These are phyloP conservation scores for Antennarius striatus DNA, from an alignment of 2,113 vertebrate genomes.

Conservation along the genomic window DNA sequence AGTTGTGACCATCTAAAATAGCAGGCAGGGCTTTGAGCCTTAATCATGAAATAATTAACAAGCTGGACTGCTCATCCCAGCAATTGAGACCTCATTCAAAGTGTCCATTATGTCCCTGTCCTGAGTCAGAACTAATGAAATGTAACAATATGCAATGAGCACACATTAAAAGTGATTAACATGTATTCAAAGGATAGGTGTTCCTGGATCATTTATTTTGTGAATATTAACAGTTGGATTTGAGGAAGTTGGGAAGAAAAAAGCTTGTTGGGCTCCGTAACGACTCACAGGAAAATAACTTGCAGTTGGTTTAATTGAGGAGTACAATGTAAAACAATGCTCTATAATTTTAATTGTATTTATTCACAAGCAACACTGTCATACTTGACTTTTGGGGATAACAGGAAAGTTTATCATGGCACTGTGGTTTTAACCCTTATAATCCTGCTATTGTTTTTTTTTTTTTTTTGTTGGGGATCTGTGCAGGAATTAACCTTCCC, in stretches of 20 bases:
- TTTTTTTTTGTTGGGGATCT: constrained; percentile 2
- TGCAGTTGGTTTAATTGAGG: constrained; percentile 14
- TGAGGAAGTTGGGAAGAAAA: constrained; percentile 22
- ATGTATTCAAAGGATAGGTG: constrained; percentile 36
- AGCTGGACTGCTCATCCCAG: constrained; percentile 35
- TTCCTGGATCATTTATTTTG: constrained; percentile 26
- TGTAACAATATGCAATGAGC: constrained; percentile 14
- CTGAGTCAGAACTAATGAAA: constrained; percentile 33
- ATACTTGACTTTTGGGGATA: neutral
- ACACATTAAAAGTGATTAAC: constrained; percentile 40
- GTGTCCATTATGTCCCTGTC: constrained; percentile 51
- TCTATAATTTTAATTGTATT: neutral
- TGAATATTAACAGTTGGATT: neutral
- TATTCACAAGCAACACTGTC: constrained; percentile 2
- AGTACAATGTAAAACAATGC: constrained; percentile 9
- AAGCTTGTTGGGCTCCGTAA: constrained; percentile 11
- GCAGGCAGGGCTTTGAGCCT: constrained; percentile 34
- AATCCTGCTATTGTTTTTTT: constrained; percentile 1
- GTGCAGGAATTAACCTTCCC: constrained; percentile 27
- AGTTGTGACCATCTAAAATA: constrained; percentile 28
- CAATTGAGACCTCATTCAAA: constrained; percentile 29
- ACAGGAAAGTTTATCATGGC: constrained; percentile 34
- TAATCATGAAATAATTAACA: constrained; percentile 54
- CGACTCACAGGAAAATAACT: constrained; percentile 28
- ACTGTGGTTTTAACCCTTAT: constrained; percentile 47